Evolutionary conservation across 2,113 vertebrate genomes (phyloP).

Genomic region (Gopherus flavomarginatus): DNA sequence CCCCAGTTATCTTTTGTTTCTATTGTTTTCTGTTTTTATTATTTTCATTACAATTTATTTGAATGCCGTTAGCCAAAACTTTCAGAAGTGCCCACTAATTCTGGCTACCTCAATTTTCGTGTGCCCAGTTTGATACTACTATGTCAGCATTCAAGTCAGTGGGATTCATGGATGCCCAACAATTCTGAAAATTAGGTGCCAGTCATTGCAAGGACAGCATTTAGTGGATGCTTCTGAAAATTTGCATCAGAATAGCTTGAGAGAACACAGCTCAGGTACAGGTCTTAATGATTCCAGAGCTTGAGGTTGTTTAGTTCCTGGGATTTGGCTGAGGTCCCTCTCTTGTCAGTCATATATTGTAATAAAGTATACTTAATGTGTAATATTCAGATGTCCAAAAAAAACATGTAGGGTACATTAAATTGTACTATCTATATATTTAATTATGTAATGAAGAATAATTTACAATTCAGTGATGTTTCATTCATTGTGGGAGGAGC

Average conservation of each 20-base stretch:
- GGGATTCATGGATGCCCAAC: background rate
- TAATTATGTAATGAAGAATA: background rate
- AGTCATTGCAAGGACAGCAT: background rate
- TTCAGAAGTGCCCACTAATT: no score
- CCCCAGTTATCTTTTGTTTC: background rate
- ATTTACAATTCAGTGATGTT: background rate
- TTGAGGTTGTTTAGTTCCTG: background rate
- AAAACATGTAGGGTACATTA: background rate
- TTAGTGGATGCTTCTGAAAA: background rate
- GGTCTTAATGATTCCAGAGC: background rate
- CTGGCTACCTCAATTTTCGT: background rate
- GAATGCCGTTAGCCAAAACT: background rate
- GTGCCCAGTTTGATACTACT: background rate
- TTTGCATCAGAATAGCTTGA: background rate
- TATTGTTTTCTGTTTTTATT: background rate
- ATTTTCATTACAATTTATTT: background rate
- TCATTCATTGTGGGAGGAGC: background rate
- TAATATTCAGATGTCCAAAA: background rate
- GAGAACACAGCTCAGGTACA: background rate
- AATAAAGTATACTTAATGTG: background rate
- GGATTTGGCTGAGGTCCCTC: background rate
- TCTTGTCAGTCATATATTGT: background rate
- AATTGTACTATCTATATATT: background rate
- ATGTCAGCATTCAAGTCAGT: background rate
- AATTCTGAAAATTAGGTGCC: background rate